Base-by-base conservation (phyloP, 1,140 invertebrate species). In the Galendromus occidentalis region DNA sequence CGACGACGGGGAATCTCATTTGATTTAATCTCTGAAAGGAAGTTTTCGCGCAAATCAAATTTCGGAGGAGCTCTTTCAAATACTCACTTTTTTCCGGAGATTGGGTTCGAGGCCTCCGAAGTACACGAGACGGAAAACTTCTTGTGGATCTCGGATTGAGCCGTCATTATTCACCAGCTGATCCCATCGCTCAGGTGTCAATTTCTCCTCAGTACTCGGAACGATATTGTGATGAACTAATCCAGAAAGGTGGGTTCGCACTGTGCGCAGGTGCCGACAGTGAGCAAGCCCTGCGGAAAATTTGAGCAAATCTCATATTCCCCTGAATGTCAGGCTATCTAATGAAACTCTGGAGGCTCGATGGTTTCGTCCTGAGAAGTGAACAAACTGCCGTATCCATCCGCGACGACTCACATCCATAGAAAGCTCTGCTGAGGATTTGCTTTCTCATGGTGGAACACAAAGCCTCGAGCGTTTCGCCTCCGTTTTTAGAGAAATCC, bases 371-470 rank as follows among this genome's bases (percentile, higher is more conserved):
- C n/a, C n/a, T 18, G 39, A 12, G 18, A 47, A 20, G 17, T 4
- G 65, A 44, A 65, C 68, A 67, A 30, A 68, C 22, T 67, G 18
- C 17, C 29, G 7, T 7, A 29, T 22, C 64, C 12, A 69, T 55
- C 22, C n/a, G 22, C 68, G 44, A 28, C 42, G 18, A 75, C 78
- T 78, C 74, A 80, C 90, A 96, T 65, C 91, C 91, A 75, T 95
- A 94, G 76, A 96, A 96, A 45, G 92, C 92, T 68, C 91, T 78
- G 0, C 90, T 92, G 67, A 95, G 87, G 65, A 96, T 94, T 77
- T 96, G 91, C 44, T 85, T 82, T 68, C 84, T 85, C 91, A 96
- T 95, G 0, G 88, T 91, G 72, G 86, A 85, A 79, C 91, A 95
- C n/a, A 95, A 83, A 66, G 85, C 78, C 72, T 81, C 80, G 33